Evolutionary conservation across 2,113 vertebrate genomes (phyloP).

Genomic region (Pollimyrus isidori): DNA sequence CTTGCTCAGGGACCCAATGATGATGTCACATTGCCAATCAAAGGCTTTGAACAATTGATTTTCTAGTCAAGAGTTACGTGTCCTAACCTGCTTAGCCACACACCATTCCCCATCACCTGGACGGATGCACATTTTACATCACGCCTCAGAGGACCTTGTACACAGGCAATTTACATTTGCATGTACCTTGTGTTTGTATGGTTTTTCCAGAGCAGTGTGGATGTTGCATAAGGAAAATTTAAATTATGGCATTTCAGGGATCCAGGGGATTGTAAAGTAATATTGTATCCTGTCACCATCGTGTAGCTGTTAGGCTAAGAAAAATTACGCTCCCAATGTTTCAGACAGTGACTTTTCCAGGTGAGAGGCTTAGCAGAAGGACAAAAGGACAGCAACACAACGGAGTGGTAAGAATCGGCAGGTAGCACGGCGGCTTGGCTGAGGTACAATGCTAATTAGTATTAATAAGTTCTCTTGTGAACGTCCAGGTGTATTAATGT

Average conservation of each 20-base stretch:
- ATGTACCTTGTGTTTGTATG: not conserved
- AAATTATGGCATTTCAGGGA: not conserved
- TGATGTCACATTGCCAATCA: not conserved
- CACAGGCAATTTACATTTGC: not conserved
- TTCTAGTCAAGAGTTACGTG: not conserved
- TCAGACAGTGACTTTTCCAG: not conserved
- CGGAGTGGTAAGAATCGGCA: not conserved
- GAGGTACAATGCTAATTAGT: not conserved
- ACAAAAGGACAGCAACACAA: not conserved
- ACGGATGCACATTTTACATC: not conserved
- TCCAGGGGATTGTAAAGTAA: not conserved
- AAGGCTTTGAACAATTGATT: not conserved
- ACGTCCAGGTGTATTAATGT: not conserved
- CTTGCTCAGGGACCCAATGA: not conserved
- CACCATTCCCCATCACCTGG: not conserved
- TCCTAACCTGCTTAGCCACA: not conserved
- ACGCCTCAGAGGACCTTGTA: not conserved
- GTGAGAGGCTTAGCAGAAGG: not conserved
- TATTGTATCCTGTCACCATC: not conserved
- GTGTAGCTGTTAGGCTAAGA: not conserved
- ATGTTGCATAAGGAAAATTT: not conserved
- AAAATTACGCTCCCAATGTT: not conserved
- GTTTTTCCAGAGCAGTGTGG: not conserved
- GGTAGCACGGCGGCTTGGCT: not conserved
- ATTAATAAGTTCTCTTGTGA: not conserved